Percentiles rank a stretch among this genome's conserved stretches.
phyloP scores from a whole-genome alignment of 2,113 vertebrate species.

The Hypocryptadius cinnamomeus region DNA sequence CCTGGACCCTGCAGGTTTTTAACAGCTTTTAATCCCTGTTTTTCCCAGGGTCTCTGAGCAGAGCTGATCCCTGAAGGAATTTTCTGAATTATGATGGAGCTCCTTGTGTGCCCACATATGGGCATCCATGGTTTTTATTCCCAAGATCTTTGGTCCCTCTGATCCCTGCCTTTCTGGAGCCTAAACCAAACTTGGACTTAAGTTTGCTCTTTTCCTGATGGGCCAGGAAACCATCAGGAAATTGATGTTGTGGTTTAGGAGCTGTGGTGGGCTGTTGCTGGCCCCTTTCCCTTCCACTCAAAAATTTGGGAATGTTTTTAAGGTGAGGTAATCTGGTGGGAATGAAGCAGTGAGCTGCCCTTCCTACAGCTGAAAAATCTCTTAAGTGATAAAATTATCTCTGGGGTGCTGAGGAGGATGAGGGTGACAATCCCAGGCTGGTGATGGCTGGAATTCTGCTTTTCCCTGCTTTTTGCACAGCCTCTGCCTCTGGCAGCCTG shows the following conservation, averaged over 20 bases:
- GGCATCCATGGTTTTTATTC: background rate
- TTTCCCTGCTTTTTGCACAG: background rate
- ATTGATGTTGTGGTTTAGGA: background rate
- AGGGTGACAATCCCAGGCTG: background rate
- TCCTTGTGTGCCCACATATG: background rate
- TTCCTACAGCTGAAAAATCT: background rate
- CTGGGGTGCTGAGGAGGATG: accelerated
- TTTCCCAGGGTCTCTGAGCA: background rate
- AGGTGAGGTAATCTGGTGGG: background rate
- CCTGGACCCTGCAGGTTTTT: background rate
- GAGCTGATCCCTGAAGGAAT: background rate
- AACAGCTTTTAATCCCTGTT: background rate
- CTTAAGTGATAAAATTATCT: too few species aligned
- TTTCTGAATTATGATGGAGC: background rate
- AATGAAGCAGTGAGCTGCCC: background rate
- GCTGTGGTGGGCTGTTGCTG: background rate
- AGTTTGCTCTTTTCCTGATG: background rate
- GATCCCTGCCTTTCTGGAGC: background rate
- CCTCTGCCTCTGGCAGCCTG: background rate
- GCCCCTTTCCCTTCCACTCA: background rate
- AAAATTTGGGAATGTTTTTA: background rate
- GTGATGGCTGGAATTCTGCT: background rate
- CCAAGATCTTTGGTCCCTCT: background rate
- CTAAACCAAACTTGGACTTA: background rate
- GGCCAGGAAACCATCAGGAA: background rate